Conservation (phyloP, 2,797 vertebrate species). For the Microhierax caerulescens region DNA sequence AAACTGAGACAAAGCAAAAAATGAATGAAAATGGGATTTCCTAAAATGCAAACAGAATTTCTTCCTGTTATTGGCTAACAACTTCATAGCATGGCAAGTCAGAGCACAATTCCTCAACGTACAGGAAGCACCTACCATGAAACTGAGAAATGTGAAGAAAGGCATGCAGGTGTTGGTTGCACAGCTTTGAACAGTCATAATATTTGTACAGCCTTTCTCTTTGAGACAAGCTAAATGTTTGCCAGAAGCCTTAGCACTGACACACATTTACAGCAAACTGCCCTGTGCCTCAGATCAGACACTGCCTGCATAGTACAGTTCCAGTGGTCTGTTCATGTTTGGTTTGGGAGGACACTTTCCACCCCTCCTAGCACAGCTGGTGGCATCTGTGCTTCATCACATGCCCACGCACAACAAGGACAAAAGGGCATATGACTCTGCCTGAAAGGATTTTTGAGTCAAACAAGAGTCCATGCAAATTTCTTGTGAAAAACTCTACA, state of each 20-base stretch:
- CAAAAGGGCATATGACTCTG: background rate
- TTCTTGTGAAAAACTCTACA: background rate
- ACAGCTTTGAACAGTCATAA: background rate
- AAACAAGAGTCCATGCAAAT: background rate
- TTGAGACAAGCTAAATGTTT: background rate
- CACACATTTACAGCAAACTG: background rate
- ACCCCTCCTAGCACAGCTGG: background rate
- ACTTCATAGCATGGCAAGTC: background rate
- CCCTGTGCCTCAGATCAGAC: background rate
- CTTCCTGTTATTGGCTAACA: background rate
- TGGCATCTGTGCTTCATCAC: background rate
- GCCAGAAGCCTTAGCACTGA: background rate
- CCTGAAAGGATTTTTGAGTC: background rate
- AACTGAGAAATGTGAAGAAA: background rate
- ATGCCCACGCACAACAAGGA: background rate
- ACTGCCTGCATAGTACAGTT: background rate
- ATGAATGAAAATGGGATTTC: background rate
- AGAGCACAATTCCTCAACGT: background rate
- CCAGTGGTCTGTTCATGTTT: background rate
- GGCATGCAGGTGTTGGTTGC: background rate
- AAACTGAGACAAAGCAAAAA: background rate
- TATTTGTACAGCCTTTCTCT: background rate
- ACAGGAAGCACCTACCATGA: background rate
- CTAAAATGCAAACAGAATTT: background rate
- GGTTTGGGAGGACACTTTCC: background rate